phyloP scores from a whole-genome alignment of 2,888 invertebrate species.

The Anticlea derivata region DNA sequence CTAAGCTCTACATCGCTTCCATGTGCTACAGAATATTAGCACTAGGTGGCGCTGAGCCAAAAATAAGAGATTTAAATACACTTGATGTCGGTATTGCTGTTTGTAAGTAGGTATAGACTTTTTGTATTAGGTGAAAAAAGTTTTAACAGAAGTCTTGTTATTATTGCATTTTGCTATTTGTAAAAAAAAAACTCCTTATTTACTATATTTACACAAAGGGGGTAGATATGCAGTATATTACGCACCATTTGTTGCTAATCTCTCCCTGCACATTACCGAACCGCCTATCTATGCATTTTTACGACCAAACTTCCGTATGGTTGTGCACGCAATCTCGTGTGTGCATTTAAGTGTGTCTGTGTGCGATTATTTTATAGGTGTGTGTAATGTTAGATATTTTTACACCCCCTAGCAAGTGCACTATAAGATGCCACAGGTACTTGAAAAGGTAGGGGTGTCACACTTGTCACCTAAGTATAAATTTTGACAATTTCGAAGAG shows the following conservation, averaged over 20 bases:
- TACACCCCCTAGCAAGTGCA: slow-evolving; percentile 45
- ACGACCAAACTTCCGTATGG: slow-evolving; percentile 28
- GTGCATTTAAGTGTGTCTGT: slow-evolving; percentile 15
- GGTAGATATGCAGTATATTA: slow-evolving; percentile 12
- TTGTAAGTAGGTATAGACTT: too few relatives aligned
- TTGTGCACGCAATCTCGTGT: slow-evolving; percentile 32
- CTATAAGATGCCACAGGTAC: slow-evolving; percentile 43
- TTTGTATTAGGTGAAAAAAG: too few relatives aligned
- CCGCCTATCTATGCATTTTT: slow-evolving; percentile 29
- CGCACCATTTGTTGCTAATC: slow-evolving; percentile 22
- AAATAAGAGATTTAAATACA: not conserved
- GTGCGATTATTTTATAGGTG: slow-evolving; percentile 16
- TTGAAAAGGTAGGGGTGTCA: slow-evolving; percentile 37
- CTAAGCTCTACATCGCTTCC: too few relatives aligned
- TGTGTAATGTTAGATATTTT: slow-evolving; percentile 28
- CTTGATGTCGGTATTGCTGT: slow-evolving; percentile 12
- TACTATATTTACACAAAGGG: not conserved
- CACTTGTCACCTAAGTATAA: too few relatives aligned
- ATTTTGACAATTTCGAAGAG: too few relatives aligned
- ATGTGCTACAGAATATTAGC: not conserved
- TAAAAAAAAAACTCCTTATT: too few relatives aligned
- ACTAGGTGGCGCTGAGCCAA: slow-evolving; percentile 14
- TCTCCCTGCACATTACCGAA: slow-evolving; percentile 21
- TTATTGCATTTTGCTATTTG: too few relatives aligned
- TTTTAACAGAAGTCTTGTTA: too few relatives aligned